A percentile compares a stretch with the other conserved stretches of the same genome.
Conservation (phyloP, 2,888 invertebrate genomes). For the Nephrocerus scutellatus region DNA sequence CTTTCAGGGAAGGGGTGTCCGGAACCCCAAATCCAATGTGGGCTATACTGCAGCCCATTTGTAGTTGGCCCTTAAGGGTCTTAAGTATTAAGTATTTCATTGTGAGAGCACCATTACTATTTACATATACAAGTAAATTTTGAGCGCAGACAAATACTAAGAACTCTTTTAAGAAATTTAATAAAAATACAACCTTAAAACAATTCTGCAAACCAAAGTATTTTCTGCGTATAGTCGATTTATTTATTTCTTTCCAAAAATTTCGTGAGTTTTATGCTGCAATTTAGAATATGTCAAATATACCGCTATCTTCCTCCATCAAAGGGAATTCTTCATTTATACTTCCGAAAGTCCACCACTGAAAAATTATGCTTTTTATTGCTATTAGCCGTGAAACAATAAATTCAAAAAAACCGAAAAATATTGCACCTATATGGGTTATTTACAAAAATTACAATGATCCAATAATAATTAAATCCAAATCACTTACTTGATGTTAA, state of each 20-base stretch:
- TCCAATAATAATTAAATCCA: neutral
- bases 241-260: too few species aligned
- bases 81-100: too few species aligned
- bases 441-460: neutral
- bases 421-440: constrained; percentile 29
- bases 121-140: constrained; percentile 18
- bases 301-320: constrained; percentile 34
- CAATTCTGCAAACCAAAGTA: too few species aligned
- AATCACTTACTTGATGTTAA: constrained; percentile 35
- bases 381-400: constrained; percentile 35
- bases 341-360: constrained; percentile 46
- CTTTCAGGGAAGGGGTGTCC: too few species aligned
- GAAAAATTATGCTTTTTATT: constrained; percentile 37
- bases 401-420: constrained; percentile 43
- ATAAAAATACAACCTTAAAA: too few species aligned
- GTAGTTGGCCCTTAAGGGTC: too few species aligned
- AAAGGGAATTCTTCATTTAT: constrained; percentile 31
- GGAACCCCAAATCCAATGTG: too few species aligned
- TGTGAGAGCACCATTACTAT: constrained; percentile 7
- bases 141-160: too few species aligned
- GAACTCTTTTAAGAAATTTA: too few species aligned
- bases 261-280: too few species aligned
- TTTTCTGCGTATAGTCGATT: too few species aligned
- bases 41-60: too few species aligned
- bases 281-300: constrained; percentile 35